Conservation (phyloP, 2,797 vertebrate genomes). For the Pangasius larnaudii region DNA sequence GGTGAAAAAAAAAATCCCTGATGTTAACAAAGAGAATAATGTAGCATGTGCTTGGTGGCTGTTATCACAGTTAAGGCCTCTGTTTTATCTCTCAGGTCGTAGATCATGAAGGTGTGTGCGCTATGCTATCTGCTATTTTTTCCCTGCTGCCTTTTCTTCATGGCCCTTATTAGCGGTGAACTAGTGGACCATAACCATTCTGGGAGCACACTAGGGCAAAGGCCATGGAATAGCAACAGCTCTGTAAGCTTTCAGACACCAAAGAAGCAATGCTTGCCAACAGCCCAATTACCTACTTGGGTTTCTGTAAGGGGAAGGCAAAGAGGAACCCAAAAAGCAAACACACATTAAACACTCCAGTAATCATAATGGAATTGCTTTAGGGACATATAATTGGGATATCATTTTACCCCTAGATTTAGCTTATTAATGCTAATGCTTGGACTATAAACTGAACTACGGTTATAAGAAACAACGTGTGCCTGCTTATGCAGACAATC, state of each 20-base stretch:
- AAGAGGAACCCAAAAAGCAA: slow-evolving; percentile 5
- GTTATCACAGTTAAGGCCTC: slow-evolving; percentile 24
- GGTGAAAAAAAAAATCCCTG: slow-evolving; percentile 22
- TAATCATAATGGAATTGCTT: not conserved
- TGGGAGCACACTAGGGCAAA: slow-evolving; percentile 9
- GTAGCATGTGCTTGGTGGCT: slow-evolving; percentile 35
- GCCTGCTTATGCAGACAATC: not conserved
- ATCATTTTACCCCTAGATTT: not conserved
- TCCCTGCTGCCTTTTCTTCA: slow-evolving; percentile 12
- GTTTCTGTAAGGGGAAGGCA: not conserved
- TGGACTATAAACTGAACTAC: not conserved
- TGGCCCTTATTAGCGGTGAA: slow-evolving; percentile 40
- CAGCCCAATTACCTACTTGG: slow-evolving; percentile 12
- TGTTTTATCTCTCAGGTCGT: slow-evolving; percentile 24
- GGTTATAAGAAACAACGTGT: not conserved
- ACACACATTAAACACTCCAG: slow-evolving; percentile 20
- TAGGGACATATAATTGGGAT: not conserved
- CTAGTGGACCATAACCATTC: slow-evolving; percentile 22
- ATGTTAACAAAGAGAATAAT: slow-evolving; percentile 51
- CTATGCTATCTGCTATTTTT: slow-evolving; percentile 8
- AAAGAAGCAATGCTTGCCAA: not conserved
- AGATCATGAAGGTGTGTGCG: slow-evolving; percentile 12
- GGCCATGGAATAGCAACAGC: slow-evolving; percentile 40
- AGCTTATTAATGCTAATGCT: slow-evolving; percentile 2
- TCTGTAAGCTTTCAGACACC: slow-evolving; percentile 24